Percentiles rank a stretch among this genome's conserved stretches.
These are phyloP conservation scores for Xylota segnis DNA, from an alignment of 2,888 invertebrate species.

Conservation along the genomic window DNA sequence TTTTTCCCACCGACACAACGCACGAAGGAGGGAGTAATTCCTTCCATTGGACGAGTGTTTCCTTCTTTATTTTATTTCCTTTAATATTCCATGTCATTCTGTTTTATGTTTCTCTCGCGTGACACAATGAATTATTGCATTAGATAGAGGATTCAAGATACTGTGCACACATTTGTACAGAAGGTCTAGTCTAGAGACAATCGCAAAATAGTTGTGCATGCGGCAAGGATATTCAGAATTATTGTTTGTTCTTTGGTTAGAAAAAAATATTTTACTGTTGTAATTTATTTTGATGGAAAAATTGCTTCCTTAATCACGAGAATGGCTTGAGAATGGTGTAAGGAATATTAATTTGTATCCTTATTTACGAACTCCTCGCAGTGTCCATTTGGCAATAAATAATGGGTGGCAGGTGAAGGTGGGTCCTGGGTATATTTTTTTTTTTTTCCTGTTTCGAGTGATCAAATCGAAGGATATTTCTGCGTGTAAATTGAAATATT, in stretches of 20 bases:
- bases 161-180: background rate
- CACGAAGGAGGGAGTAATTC: background rate
- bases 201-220: background rate
- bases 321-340: background rate
- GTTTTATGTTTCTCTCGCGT: background rate
- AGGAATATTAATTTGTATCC: conserved; percentile 7
- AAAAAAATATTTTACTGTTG: conserved; percentile 15
- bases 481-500: no score
- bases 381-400: background rate
- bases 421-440: background rate
- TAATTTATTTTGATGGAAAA: conserved; percentile 18
- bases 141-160: conserved; percentile 4
- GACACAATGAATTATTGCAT: conserved; percentile 17
- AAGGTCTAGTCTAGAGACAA: no score
- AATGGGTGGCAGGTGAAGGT: background rate
- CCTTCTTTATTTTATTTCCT: background rate
- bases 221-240: background rate
- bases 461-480: no score
- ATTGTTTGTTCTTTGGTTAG: background rate
- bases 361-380: background rate
- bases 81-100: background rate
- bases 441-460: background rate
- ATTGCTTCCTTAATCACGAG: conserved; percentile 19
- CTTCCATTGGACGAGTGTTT: background rate
- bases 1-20: background rate